Evolutionary conservation across 2,113 vertebrate genomes (phyloP).

Genomic region (Erinaceus europaeus): DNA sequence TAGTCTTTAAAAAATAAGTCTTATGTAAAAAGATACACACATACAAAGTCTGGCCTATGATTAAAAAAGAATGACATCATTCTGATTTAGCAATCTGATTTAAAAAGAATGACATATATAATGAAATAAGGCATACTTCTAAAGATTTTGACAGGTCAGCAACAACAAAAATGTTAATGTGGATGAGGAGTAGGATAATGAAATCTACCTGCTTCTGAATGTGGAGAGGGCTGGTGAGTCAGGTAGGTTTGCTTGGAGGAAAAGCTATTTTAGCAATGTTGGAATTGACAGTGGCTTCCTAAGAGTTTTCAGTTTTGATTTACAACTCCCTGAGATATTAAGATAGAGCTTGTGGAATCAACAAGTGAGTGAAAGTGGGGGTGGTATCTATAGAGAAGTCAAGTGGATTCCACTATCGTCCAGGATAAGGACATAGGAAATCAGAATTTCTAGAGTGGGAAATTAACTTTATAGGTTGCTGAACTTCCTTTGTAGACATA

Average conservation of each 20-base stretch:
- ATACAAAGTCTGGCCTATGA: no score
- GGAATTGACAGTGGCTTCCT: not conserved
- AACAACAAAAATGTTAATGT: slow-evolving; percentile 19
- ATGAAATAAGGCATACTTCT: not conserved
- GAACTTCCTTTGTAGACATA: not conserved
- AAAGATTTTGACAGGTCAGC: slow-evolving; percentile 24
- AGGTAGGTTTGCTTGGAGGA: not conserved
- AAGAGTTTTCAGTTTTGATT: not conserved
- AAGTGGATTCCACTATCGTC: not conserved
- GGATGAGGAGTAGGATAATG: slow-evolving; percentile 10
- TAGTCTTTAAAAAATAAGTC: no score
- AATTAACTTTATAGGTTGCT: slow-evolving; percentile 12
- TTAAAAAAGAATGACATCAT: no score
- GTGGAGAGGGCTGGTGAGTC: not conserved
- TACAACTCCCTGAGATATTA: not conserved
- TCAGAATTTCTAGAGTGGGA: not conserved
- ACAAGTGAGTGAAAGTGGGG: not conserved
- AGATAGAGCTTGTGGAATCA: not conserved
- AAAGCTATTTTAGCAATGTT: not conserved
- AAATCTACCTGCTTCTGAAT: not conserved
- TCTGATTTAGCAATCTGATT: no score
- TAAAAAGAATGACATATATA: slow-evolving; percentile 7
- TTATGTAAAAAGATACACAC: no score
- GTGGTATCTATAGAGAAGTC: not conserved
- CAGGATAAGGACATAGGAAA: no score